These are phyloP conservation scores for Pyrochroa serraticornis DNA, from an alignment of 2,888 invertebrate species.

Conservation along the genomic window DNA sequence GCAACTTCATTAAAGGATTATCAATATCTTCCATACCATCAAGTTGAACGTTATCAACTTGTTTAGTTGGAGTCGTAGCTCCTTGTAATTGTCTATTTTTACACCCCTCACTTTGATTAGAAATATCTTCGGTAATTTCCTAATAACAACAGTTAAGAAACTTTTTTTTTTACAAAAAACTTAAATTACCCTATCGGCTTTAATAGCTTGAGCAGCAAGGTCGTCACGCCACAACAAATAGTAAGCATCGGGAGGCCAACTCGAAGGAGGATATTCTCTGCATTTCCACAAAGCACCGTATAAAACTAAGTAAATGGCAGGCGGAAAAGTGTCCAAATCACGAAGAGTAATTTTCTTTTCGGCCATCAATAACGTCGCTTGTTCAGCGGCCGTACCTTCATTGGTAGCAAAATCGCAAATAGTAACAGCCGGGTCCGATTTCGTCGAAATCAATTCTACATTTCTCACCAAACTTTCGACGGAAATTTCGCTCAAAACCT, in stretches of 20 bases:
- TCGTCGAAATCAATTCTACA: slow-evolving; percentile 2
- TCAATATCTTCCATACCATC: slow-evolving; percentile 70
- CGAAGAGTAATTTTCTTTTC: slow-evolving; percentile 65
- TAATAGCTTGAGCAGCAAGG: slow-evolving; percentile 64
- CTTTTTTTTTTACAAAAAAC: too few relatives aligned
- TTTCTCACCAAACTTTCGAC: slow-evolving; percentile 7
- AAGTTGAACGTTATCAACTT: slow-evolving; percentile 61
- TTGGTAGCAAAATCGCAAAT: slow-evolving; percentile 13
- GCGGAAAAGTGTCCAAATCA: slow-evolving; percentile 74
- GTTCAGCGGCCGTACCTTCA: slow-evolving; percentile 48
- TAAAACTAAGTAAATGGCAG: slow-evolving; percentile 72
- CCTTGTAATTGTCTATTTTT: slow-evolving; percentile 37
- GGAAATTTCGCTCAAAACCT: not conserved
- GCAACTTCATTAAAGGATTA: slow-evolving; percentile 62
- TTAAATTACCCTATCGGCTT: slow-evolving; percentile 45
- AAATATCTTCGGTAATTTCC: slow-evolving; percentile 8
- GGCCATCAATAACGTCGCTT: slow-evolving; percentile 63
- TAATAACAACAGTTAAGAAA: not conserved
- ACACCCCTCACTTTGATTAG: slow-evolving; percentile 32
- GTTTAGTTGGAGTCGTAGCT: slow-evolving; percentile 46
- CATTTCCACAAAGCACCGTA: slow-evolving; percentile 73
- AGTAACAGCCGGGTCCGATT: not conserved
- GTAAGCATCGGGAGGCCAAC: slow-evolving; percentile 76
- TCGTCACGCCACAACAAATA: slow-evolving; percentile 75
- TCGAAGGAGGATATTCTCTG: slow-evolving; percentile 72